phyloP scores from a whole-genome alignment of 1,140 invertebrate species.

The Rhynchophorus ferrugineus region DNA sequence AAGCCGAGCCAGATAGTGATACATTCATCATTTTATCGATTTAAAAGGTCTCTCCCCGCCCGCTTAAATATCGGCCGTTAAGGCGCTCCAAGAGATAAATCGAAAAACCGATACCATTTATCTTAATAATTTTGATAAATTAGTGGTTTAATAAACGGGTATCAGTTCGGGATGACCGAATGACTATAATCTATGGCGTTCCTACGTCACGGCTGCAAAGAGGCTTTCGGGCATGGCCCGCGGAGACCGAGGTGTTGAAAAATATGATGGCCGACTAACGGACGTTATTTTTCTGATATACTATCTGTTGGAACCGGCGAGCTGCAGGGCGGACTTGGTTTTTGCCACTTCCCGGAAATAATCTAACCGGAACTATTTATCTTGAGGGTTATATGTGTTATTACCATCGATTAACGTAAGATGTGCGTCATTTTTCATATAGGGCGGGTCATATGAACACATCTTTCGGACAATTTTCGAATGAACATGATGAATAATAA shows the following conservation, averaged over 20 bases:
- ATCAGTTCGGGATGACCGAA: not conserved
- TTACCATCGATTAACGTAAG: too few relatives aligned
- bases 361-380: too few relatives aligned
- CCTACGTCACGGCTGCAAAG: not conserved
- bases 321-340: not conserved
- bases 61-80: too few relatives aligned
- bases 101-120: not conserved
- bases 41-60: too few relatives aligned
- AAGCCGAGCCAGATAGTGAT: too few relatives aligned
- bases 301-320: not conserved
- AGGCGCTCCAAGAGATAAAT: too few relatives aligned
- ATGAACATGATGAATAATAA: too few relatives aligned
- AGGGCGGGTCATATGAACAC: too few relatives aligned
- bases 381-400: too few relatives aligned
- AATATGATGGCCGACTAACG: slow-evolving; percentile 4
- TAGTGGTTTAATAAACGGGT: not conserved
- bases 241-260: slow-evolving; percentile 1
- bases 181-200: not conserved
- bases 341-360: not conserved
- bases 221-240: not conserved
- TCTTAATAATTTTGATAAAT: slow-evolving; percentile 7
- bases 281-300: not conserved
- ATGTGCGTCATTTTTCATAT: too few relatives aligned
- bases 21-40: too few relatives aligned
- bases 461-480: too few relatives aligned